phyloP scores from a whole-genome alignment of 2,113 vertebrate genomes.

The Eublepharis macularius region DNA sequence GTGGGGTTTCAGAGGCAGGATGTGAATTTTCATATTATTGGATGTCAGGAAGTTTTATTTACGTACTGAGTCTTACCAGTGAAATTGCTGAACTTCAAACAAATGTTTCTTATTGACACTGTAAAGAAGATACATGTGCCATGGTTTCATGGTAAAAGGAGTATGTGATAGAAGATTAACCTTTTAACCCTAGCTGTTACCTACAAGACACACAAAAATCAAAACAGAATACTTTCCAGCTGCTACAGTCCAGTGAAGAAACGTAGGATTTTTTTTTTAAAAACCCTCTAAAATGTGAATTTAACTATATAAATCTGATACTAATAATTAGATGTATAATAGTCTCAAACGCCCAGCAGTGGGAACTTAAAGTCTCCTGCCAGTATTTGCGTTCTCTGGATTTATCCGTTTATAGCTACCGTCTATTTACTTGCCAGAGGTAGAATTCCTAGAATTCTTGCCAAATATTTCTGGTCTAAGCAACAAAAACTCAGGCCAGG shows the following conservation, averaged over 20 bases:
- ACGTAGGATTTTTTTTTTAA: too few relatives aligned
- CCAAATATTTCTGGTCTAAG: neutral
- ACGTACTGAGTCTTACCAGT: neutral
- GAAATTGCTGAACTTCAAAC: neutral
- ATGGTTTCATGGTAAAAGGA: neutral
- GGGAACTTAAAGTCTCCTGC: neutral
- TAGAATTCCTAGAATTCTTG: neutral
- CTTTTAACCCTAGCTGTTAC: neutral
- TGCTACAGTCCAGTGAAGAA: neutral
- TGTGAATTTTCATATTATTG: neutral
- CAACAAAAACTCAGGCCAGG: neutral
- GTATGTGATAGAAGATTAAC: neutral
- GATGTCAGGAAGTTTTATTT: neutral
- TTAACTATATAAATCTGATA: neutral
- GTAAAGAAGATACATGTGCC: neutral
- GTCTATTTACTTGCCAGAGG: neutral
- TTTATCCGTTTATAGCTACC: neutral
- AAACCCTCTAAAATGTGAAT: neutral
- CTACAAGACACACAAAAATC: neutral
- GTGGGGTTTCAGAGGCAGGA: neutral
- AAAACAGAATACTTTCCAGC: neutral
- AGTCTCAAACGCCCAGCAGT: neutral
- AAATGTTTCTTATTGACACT: neutral
- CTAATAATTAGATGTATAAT: neutral
- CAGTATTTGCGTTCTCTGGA: neutral